phyloP scores from a whole-genome alignment of 2,888 invertebrate species.

The Tupiocoris notatus region DNA sequence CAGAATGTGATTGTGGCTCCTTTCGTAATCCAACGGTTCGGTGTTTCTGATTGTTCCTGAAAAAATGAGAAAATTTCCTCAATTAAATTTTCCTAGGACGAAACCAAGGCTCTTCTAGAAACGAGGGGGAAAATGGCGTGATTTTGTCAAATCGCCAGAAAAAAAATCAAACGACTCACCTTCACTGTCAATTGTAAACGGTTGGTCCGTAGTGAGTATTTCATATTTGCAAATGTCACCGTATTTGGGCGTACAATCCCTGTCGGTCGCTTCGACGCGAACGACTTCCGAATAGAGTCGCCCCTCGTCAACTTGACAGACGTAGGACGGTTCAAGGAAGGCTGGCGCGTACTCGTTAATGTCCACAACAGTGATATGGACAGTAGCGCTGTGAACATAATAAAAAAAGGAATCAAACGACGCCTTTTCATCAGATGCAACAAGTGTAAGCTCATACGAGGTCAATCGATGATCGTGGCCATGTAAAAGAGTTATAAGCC shows the following conservation, averaged over 20 bases:
- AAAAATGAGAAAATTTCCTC: too few species aligned
- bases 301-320: conserved; percentile 86
- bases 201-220: conserved; percentile 85
- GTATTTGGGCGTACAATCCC: conserved; percentile 92
- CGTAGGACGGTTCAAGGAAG: conserved; percentile 87
- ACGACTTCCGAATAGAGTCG: conserved; percentile 85
- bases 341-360: conserved; percentile 94
- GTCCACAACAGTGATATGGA: conserved; percentile 92
- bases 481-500: too few species aligned
- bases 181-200: conserved; percentile 88
- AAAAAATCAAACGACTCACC: too few species aligned
- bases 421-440: too few species aligned
- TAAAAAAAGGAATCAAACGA: too few species aligned
- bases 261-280: conserved; percentile 86
- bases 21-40: conserved; percentile 86
- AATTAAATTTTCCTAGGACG: too few species aligned
- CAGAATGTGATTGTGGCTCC: conserved; percentile 92
- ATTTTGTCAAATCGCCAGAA: too few species aligned
- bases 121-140: too few species aligned
- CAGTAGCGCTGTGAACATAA: conserved; percentile 70
- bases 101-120: too few species aligned
- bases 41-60: conserved; percentile 86
- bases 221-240: conserved; percentile 98
- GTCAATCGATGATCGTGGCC: too few species aligned
- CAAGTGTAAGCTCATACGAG: too few species aligned